Evolutionary conservation across 2,797 vertebrate genomes (phyloP).

Genomic region (Austrolebias charrua): DNA sequence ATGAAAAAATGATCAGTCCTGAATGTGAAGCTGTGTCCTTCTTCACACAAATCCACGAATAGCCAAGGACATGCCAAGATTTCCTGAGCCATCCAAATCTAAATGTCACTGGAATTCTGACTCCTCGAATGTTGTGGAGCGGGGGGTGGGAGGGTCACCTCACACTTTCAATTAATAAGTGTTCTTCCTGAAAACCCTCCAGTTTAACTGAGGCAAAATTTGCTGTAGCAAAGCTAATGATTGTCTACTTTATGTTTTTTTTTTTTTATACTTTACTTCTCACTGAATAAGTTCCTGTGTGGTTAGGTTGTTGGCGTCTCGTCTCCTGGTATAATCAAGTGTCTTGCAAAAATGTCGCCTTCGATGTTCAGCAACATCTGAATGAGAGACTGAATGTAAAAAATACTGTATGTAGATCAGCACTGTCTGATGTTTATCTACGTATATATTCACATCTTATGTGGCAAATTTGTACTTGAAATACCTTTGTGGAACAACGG

Average conservation of each 20-base stretch:
- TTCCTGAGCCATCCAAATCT: constrained; percentile 71
- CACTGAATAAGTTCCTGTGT: constrained; percentile 60
- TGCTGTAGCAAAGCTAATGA: constrained; percentile 72
- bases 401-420: constrained; percentile 33
- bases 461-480: constrained; percentile 42
- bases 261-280: constrained; percentile 71
- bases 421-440: constrained; percentile 39
- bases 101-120: constrained; percentile 76
- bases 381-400: constrained; percentile 24
- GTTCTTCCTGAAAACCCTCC: constrained; percentile 69
- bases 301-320: constrained; percentile 41
- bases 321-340: constrained; percentile 47
- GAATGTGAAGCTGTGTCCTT: constrained; percentile 66
- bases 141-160: constrained; percentile 44
- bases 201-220: constrained; percentile 63
- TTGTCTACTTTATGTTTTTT: constrained; percentile 63
- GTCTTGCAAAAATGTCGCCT: constrained; percentile 45
- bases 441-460: constrained; percentile 41
- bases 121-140: constrained; percentile 57
- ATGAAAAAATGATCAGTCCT: constrained; percentile 19
- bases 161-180: constrained; percentile 59
- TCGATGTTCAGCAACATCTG: constrained; percentile 34
- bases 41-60: constrained; percentile 44
- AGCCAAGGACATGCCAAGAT: constrained; percentile 45
- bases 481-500: constrained; percentile 60